A percentile compares a stretch with the other conserved stretches of the same genome.
Conservation (phyloP, 2,888 invertebrate genomes). For the Syrista parreyssii region DNA sequence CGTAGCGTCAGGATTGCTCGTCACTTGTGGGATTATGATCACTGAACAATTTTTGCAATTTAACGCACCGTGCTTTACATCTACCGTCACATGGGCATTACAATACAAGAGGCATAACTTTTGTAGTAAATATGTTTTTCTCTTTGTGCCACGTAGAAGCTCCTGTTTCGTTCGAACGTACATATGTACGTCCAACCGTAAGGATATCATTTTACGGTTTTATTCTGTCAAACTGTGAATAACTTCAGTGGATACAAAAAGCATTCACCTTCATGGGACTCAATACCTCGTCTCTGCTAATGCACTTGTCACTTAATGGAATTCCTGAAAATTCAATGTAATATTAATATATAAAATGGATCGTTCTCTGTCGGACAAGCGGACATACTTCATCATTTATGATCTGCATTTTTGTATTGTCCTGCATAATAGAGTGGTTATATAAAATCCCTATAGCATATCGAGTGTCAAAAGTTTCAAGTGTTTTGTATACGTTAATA, state of each 20-base stretch:
- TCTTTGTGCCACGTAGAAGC: background rate
- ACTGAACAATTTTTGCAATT: background rate
- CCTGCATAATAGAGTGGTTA: background rate
- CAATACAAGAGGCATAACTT: background rate
- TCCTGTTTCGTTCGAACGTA: background rate
- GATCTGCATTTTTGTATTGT: background rate
- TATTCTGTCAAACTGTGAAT: background rate
- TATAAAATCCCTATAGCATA: background rate
- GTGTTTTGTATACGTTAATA: background rate
- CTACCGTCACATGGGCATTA: background rate
- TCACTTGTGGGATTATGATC: background rate
- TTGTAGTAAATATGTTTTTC: background rate
- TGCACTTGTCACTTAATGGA: background rate
- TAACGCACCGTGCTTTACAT: background rate
- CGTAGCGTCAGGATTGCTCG: background rate
- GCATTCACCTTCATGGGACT: background rate
- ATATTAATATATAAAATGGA: background rate
- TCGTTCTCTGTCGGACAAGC: background rate
- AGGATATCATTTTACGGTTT: background rate
- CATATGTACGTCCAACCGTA: background rate
- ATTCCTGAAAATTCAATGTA: background rate
- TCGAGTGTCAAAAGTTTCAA: background rate
- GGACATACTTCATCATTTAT: background rate
- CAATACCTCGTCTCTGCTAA: background rate
- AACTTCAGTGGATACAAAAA: background rate